phyloP scores from a whole-genome alignment of 2,113 vertebrate species.

The Vicugna pacos region DNA sequence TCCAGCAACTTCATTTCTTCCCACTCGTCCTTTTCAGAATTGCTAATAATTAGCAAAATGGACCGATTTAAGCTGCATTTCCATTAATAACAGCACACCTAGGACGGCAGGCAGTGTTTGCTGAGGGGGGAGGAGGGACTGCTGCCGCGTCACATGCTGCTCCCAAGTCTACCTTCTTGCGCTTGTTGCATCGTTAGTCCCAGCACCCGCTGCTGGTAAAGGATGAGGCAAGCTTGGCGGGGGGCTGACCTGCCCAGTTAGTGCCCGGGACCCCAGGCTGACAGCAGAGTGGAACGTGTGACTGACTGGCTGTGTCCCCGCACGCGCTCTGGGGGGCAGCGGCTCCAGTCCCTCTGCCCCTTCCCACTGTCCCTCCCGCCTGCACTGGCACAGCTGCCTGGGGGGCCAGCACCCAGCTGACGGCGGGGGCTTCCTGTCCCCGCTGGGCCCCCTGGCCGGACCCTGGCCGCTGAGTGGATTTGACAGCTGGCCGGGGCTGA shows the following conservation, averaged over 20 bases:
- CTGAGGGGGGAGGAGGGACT: background rate
- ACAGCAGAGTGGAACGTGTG: accelerated
- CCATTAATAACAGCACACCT: accelerated
- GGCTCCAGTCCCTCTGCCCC: too few relatives aligned
- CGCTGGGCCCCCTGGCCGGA: background rate
- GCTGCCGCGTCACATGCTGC: accelerated
- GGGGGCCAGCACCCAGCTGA: background rate
- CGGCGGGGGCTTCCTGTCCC: background rate
- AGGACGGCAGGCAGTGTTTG: accelerated
- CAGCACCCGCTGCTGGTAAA: background rate
- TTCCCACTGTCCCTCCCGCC: background rate
- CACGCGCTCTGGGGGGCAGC: too few relatives aligned
- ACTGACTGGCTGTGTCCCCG: background rate
- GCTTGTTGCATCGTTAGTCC: background rate
- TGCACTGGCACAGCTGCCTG: accelerated
- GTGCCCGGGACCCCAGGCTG: background rate
- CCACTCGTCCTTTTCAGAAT: background rate
- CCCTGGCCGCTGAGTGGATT: background rate
- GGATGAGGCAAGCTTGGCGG: accelerated
- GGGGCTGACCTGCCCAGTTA: accelerated
- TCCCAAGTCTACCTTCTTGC: accelerated
- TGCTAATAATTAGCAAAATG: accelerated
- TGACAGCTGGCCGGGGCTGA: background rate
- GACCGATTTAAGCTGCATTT: accelerated
- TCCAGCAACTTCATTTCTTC: accelerated